A percentile compares a stretch with the other conserved stretches of the same genome.
phyloP scores from a whole-genome alignment of 1,140 invertebrate species.

The Solen grandis region DNA sequence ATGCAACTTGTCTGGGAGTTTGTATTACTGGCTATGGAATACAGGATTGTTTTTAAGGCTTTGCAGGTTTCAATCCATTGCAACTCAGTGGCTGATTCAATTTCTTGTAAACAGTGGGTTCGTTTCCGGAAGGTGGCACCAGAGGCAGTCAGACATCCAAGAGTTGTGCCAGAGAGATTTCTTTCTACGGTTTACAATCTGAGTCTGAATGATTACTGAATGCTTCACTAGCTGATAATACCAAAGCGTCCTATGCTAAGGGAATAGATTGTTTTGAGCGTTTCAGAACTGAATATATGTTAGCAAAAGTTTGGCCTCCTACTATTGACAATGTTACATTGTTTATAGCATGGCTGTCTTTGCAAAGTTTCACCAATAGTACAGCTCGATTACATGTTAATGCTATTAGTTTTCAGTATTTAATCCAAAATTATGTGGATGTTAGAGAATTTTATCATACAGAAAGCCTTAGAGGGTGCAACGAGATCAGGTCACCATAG shows the following conservation, averaged over 20 bases:
- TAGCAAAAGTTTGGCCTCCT: background rate
- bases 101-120: conserved; percentile 18
- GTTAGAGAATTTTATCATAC: too few species aligned
- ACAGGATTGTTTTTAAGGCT: background rate
- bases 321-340: too few species aligned
- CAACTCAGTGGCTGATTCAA: conserved; percentile 16
- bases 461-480: too few species aligned
- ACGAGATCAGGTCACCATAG: too few species aligned
- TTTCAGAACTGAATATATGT: background rate
- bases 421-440: conserved; percentile 1
- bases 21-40: conserved; percentile 2
- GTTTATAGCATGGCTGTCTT: too few species aligned
- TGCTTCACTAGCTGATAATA: background rate
- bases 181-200: background rate
- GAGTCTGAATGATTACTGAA: conserved; percentile 7
- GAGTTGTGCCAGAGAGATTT: conserved; percentile 5
- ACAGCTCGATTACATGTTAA: conserved; percentile 8
- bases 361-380: background rate
- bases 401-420: background rate
- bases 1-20: conserved; percentile 18
- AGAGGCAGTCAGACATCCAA: too few species aligned
- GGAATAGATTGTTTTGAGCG: conserved; percentile 3
- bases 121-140: too few species aligned
- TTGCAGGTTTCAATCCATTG: too few species aligned
- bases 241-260: background rate